Evolutionary conservation across 2,888 invertebrate species (phyloP).

Genomic region (Trissonchulus latispiculum): DNA sequence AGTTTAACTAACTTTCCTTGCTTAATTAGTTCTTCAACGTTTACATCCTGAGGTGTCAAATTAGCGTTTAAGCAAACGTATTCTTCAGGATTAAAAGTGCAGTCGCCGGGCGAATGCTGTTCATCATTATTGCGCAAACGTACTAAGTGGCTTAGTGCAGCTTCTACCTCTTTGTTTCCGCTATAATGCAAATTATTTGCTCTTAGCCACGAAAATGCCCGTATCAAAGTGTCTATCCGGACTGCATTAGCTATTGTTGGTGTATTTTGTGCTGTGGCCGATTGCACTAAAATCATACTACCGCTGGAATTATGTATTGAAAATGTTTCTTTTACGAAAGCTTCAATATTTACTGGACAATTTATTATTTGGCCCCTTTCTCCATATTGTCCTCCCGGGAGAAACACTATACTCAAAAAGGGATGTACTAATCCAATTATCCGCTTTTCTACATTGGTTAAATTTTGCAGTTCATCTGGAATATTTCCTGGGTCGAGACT

Average conservation of each 20-base stretch:
- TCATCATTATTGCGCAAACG: no score
- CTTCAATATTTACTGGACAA: neutral
- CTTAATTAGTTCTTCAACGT: neutral
- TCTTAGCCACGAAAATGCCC: neutral
- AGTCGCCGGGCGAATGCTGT: neutral
- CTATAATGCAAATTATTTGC: neutral
- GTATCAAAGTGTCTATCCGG: neutral
- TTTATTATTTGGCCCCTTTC: conserved; percentile 7
- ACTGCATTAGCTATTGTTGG: neutral
- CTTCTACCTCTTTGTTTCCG: neutral
- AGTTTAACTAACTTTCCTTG: conserved; percentile 3
- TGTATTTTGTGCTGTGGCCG: neutral
- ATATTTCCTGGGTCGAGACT: neutral
- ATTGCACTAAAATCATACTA: neutral
- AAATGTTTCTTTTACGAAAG: neutral
- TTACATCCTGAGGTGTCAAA: neutral
- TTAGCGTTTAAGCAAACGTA: neutral
- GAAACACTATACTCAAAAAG: neutral
- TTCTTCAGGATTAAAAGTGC: neutral
- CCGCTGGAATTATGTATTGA: neutral
- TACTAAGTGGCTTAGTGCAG: no score
- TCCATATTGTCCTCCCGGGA: conserved; percentile 7
- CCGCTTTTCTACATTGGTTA: conserved; percentile 6
- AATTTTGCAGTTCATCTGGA: neutral
- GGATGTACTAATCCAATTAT: neutral